Percentiles rank a stretch among this genome's conserved stretches.
Conservation (phyloP, 1,140 invertebrate genomes). For the Paracyclopina nana region DNA sequence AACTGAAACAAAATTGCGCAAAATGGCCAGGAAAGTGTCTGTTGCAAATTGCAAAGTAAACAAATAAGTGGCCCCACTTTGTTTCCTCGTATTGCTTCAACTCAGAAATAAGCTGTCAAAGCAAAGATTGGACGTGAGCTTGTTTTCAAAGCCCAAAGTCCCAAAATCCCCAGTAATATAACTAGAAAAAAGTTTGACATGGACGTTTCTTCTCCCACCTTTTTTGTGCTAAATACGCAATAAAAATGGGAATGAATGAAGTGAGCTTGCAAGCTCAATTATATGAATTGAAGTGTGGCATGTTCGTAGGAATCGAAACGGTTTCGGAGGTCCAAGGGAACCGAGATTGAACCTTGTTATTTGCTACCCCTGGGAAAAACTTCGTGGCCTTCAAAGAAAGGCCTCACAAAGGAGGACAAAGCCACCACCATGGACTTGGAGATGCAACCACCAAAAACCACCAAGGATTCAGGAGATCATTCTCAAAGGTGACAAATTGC, state of each 20-base stretch:
- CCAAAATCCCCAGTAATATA: not conserved
- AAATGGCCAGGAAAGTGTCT: no score
- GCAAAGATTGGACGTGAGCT: not conserved
- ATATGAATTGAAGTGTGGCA: not conserved
- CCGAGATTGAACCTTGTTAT: not conserved
- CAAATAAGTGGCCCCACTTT: no score
- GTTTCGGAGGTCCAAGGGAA: not conserved
- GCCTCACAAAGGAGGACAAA: not conserved
- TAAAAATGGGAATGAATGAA: not conserved
- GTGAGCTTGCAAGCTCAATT: not conserved
- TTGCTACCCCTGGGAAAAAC: slow-evolving; percentile 1
- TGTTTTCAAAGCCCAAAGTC: not conserved
- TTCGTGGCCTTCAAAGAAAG: not conserved
- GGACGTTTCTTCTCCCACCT: no score
- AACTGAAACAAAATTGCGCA: no score
- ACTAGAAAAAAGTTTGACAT: not conserved
- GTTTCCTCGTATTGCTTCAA: no score
- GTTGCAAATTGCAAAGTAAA: no score
- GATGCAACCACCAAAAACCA: not conserved
- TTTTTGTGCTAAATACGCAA: not conserved
- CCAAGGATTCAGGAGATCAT: no score
- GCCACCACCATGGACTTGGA: not conserved
- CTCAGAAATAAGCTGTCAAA: no score
- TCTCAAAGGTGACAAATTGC: no score
- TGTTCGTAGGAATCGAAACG: slow-evolving; percentile 2